Base-by-base conservation (phyloP, 2,888 invertebrate genomes). In the Busseola fusca region DNA sequence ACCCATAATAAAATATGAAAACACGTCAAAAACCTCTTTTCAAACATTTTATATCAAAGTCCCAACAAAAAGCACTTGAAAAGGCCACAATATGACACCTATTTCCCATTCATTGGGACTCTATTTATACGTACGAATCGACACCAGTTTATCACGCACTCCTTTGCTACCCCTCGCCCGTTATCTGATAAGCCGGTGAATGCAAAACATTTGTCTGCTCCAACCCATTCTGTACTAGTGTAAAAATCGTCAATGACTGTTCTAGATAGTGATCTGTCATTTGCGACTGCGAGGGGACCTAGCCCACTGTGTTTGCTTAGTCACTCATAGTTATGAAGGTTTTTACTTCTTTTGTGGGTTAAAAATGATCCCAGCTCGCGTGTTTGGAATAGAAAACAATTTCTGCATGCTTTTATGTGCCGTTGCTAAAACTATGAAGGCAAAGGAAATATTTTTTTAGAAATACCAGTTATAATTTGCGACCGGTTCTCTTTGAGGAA, bases 191-290 rank as follows among this genome's bases (percentile, higher is more conserved):
- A 93, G 89, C 87, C 85, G 77, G 83, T 94, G 95, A 95, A 95
- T 94, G 91, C 92, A 86, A 90, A 83, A 93, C 94, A 95, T 95
- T 95, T 95, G 95, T 95, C 93, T 92, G 92, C 87, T 82, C 89
- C 90, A 93, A 92, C 91, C 91, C 93, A 92, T 92, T 93, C 91
- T 88, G 88, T 90, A 91, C 90, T 94, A 93, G 95, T 94, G 95
- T 93, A 94, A 95, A 95, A 95, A 95, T 94, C 93, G 95, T 92
- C 93, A 93, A 93, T 89, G 92, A 93, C 93, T 93, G 93, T 89
- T 83, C 91, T 91, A 93, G 95, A 95, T 95, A 93, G 92, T 84
- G 91, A 95, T 95, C 95, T 94, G 89, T 90, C 90, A 93, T 94
- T 94, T 93, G 92, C 87, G 88, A 82, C 84, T 82, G 85, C 82